Base-by-base conservation (phyloP, 2,797 vertebrate species). In the Acrocephalus scirpaceus region DNA sequence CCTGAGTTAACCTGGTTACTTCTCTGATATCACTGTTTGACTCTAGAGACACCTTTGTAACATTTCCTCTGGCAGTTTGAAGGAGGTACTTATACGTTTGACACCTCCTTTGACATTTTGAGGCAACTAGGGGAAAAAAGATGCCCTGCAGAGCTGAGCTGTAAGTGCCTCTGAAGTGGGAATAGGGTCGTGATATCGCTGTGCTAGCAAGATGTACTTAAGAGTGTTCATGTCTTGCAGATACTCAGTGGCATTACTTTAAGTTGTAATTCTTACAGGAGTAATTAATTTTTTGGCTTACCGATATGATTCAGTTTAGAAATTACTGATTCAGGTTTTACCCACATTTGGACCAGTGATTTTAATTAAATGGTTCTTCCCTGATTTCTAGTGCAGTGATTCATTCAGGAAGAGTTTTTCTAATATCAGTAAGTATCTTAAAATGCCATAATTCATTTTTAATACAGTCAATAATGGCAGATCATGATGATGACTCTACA, bases 121-220 rank as follows among this genome's bases (percentile, higher is more conserved):
- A 71, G 44, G 26, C 17, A 83, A 26, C 11, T 27, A 13, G 11
- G 27, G 34, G 12, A 4, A n/a, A 57, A 60, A 80, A 10, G 21
- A 15, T 21, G 27, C 7, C 56, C 45, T 48, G 23, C 3, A 9
- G 47, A 47, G 23, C 34, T 60, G 12, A 70, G 29, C 54, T 32
- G 4, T 75, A 47, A 62, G 38, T 51, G 30, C 40, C 25, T 51
- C n/a, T 72, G 34, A 48, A 91, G 45, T 44, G 26, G 51, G 34
- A 82, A 79, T 10, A 87, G 44, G 9, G 16, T 61, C 0, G 0
- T 57, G 40, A 40, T 70, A 58, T 65, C 0, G 1, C 34, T 8
- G 5, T 69, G 36, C 27, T 69, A 54, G 22, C 11, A 82, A 66
- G 22, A 48, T 27, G 6, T 36, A 29, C 29, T 71, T 56, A 66